Evolutionary conservation across 2,113 vertebrate species (phyloP), one percentile per base, ranked within the genome.

Genomic region (Neodon shergylaensis): DNA sequence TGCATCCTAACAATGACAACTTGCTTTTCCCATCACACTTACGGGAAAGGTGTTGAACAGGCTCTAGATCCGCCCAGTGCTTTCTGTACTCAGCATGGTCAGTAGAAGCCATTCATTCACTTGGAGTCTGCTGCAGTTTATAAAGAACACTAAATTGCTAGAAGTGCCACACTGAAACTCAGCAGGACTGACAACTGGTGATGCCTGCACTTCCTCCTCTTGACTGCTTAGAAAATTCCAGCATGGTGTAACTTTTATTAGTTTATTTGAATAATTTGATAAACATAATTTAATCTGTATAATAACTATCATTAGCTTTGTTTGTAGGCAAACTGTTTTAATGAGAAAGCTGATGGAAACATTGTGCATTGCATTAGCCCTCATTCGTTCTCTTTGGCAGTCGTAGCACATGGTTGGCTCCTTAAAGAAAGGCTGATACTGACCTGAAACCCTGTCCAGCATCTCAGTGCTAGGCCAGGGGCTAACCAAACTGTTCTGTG

Each of bases 231-330:
- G 86, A 94, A 93, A 92, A 74, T 92, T 95, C 81, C 91, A 77
- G 26, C 72, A 28, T 3, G 33, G 33, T 94, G 28, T 83, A 95
- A 95, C 95, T 97, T 97, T 96, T 98, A 97, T 94, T 95, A 96
- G 96, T 94, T 92, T 96, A 96, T 94, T 96, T 96, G 88, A 96
- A 93, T 95, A 94, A 97, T 94, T 92, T 91, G 73, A 95, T 92
- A 91, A 96, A 97, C 91, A 92, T 84, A 91, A 98, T 95, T 96
- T 82, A 92, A 94, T 96, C 66, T 95, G 92, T 88, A 83, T 92
- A 96, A 96, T 96, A 94, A 94, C 76, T 92, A n/a, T 91, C 92
- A 95, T 97, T 95, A 95, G 77, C 92, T 97, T 94, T 96, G 83
- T 96, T 96, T 95, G 79, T 81, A 84, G 79, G 66, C 90, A 96